Conservation (phyloP, 2,888 invertebrate species). For the Timema cristinae region DNA sequence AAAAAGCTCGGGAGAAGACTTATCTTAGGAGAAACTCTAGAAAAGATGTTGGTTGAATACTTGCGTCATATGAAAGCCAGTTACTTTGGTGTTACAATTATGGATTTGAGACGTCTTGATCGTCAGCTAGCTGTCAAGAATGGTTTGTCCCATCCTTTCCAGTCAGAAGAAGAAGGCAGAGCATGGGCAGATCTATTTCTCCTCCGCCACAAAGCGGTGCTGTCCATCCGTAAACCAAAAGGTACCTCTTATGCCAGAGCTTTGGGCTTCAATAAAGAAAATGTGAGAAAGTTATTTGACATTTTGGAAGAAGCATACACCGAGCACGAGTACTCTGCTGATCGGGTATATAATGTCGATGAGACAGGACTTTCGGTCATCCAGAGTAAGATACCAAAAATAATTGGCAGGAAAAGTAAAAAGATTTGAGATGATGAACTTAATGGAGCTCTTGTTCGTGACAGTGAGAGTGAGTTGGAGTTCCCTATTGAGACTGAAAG, state of each 20-base stretch:
- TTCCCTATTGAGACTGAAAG: no score
- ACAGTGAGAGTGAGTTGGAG: no score
- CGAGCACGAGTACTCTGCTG: background rate
- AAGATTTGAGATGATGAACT: background rate
- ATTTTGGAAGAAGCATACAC: conserved; percentile 5
- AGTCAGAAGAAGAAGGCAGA: conserved; percentile 1
- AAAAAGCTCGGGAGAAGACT: no score
- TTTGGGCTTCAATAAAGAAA: conserved; percentile 15
- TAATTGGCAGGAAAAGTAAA: conserved; percentile 4
- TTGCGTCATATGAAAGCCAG: no score
- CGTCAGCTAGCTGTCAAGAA: background rate
- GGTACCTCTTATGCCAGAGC: background rate
- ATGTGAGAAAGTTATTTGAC: conserved; percentile 10
- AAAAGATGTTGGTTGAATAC: no score
- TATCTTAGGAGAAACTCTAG: no score
- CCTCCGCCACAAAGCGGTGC: background rate
- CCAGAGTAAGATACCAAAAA: background rate
- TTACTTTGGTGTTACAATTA: no score
- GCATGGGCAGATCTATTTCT: conserved; percentile 2
- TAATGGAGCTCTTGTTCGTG: no score
- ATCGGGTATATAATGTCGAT: conserved; percentile 13
- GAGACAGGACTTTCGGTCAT: conserved; percentile 1
- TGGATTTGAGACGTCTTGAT: no score
- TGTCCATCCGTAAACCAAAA: conserved; percentile 13
- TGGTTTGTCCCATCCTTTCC: background rate